Evolutionary conservation across 2,113 vertebrate species (phyloP).

Genomic region (Neodontobutis hainanensis): DNA sequence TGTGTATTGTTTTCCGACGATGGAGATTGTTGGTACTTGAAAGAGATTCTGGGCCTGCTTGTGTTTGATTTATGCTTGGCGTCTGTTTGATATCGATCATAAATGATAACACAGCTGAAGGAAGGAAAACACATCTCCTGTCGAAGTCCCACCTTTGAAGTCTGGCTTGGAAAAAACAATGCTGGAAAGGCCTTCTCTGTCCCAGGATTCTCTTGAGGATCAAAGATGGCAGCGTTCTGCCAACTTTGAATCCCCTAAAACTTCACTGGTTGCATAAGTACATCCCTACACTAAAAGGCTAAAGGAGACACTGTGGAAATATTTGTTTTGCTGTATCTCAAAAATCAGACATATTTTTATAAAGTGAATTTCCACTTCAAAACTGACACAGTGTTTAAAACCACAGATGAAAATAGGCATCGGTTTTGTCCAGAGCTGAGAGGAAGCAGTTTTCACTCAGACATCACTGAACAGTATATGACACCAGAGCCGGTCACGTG

Average conservation of each 20-base stretch:
- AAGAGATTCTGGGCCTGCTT: slow-evolving; percentile 58
- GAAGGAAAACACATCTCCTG: slow-evolving; percentile 75
- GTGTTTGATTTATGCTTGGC: slow-evolving; percentile 70
- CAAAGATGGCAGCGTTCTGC: slow-evolving; percentile 22
- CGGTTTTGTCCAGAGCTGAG: background rate
- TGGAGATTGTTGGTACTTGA: slow-evolving; percentile 72
- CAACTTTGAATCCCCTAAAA: slow-evolving; percentile 5
- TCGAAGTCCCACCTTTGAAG: slow-evolving; percentile 70
- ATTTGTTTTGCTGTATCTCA: slow-evolving; percentile 5
- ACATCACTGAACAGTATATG: slow-evolving; percentile 11
- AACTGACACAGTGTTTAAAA: slow-evolving; percentile 1
- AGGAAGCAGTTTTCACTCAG: slow-evolving; percentile 10
- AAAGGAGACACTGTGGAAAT: slow-evolving; percentile 21
- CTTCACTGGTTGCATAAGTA: slow-evolving; percentile 18
- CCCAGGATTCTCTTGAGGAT: slow-evolving; percentile 40
- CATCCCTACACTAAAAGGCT: slow-evolving; percentile 1
- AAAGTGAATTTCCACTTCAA: background rate
- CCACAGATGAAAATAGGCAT: background rate
- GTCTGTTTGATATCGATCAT: slow-evolving; percentile 79
- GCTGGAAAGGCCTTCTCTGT: slow-evolving; percentile 48
- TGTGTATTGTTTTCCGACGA: slow-evolving; percentile 66
- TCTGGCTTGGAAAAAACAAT: slow-evolving; percentile 70
- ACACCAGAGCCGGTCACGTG: slow-evolving; percentile 38
- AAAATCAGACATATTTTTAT: background rate
- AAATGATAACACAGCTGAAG: slow-evolving; percentile 72